phyloP scores from a whole-genome alignment of 2,888 invertebrate genomes.

The Lydus trimaculatus region DNA sequence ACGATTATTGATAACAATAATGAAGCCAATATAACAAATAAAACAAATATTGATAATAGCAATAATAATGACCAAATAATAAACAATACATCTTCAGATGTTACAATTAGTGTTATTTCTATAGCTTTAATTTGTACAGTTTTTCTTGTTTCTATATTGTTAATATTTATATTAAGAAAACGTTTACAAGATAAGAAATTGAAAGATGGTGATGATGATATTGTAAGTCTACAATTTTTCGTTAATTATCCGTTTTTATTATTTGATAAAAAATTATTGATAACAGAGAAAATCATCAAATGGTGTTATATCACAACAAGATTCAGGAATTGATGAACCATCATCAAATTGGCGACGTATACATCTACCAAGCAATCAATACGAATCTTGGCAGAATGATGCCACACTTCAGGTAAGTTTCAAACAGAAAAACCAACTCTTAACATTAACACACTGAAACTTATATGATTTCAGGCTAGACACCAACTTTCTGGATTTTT shows the following conservation, averaged over 20 bases:
- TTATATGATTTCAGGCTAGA: conserved; percentile 39
- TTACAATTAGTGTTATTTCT: conserved; percentile 74
- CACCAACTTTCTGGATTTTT: conserved; percentile 42
- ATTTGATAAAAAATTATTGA: not conserved
- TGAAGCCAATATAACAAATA: conserved; percentile 11
- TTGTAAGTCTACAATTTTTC: conserved; percentile 70
- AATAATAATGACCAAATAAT: conserved; percentile 36
- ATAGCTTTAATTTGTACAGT: conserved; percentile 74
- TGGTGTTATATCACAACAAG: conserved; percentile 71
- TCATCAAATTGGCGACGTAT: not conserved
- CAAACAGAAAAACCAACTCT: not conserved
- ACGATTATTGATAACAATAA: not conserved
- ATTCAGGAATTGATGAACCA: conserved; percentile 74
- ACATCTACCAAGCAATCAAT: conserved; percentile 66
- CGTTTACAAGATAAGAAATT: conserved; percentile 71
- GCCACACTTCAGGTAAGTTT: conserved; percentile 58
- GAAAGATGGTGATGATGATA: conserved; percentile 76
- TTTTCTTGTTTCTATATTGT: conserved; percentile 72
- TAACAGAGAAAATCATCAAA: conserved; percentile 73
- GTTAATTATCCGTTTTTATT: conserved; percentile 3
- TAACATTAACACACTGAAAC: too few relatives aligned
- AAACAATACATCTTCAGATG: conserved; percentile 60
- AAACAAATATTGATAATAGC: conserved; percentile 22
- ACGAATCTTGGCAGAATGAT: conserved; percentile 81
- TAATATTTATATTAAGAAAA: conserved; percentile 73